Evolutionary conservation across 2,888 invertebrate genomes (phyloP), one percentile per base, ranked within the genome.

Genomic region (Aricia artaxerxes): DNA sequence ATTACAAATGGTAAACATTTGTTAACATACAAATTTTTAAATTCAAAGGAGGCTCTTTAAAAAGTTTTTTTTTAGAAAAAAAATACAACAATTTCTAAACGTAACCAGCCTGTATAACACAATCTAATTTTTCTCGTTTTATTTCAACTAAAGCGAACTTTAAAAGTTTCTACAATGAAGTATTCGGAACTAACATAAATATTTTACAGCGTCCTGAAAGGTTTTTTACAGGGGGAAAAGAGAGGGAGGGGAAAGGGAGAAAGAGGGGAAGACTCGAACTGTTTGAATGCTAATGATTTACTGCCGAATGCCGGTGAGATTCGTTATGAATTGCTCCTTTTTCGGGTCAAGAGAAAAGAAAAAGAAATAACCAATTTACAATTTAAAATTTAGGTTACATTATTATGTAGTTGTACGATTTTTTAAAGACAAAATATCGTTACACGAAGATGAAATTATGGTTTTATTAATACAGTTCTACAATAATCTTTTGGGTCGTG

Each of bases 141-240:
- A 31, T 64, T 9, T 11, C 31, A 64, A 61, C 24, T 24, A 61
- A 61, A 61, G n/a, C 61, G 24, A 24, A 31, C 64, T 64, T 24
- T 24, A 24, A 31, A 64, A 31, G 11, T 64, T 31, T 64, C 64
- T 64, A 64, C 64, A 64, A 31, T 64, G 64, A 31, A 64, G 31
- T 64, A 11, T 64, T 64, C 11, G 64, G 31, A 64, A 24, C 11
- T 4, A 64, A 64, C 64, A 31, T 31, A 64, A 64, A 31, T 31
- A 64, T 64, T 64, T 64, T 64, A 64, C 64, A 64, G 31, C 64
- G 64, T 64, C 31, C 64, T 64, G 64, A 64, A 31, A 64, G 64
- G 64, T 64, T 64, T 64, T 64, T 64, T 31, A 11, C 64, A 64
- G 64, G 64, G n/a, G 61, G 6, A 2, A 16, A 24, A 7, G 24